Evolutionary conservation across 1,140 invertebrate genomes (phyloP).

Genomic region (Dreissena rostriformis): DNA sequence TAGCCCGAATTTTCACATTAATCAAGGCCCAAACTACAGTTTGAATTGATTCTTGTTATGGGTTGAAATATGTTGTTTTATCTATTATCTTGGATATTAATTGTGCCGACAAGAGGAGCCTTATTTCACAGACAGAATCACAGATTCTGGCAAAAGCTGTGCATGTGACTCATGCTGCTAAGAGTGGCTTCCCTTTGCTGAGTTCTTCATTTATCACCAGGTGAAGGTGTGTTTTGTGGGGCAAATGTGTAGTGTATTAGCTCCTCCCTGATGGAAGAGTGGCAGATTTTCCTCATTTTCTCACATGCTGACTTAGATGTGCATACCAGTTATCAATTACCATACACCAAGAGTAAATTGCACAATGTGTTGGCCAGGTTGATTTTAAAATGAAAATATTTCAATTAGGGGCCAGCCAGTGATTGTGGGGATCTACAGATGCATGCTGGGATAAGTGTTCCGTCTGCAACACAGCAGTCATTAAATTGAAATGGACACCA

Average conservation of each 20-base stretch:
- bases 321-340: not conserved
- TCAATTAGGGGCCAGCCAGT: not conserved
- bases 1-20: constrained; percentile 8
- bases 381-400: not conserved
- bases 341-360: not conserved
- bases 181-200: not conserved
- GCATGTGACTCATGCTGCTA: not conserved
- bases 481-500: constrained; percentile 61
- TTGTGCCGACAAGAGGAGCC: constrained; percentile 42
- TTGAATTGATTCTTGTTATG: constrained; percentile 24
- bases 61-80: constrained; percentile 41
- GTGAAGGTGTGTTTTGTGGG: not conserved
- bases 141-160: not conserved
- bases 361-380: not conserved
- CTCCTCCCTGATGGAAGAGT: not conserved
- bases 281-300: not conserved
- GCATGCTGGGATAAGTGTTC: not conserved
- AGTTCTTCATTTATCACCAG: not conserved
- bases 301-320: not conserved
- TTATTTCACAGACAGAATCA: constrained; percentile 11
- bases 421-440: not conserved
- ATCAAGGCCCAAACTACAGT: constrained; percentile 5
- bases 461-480: constrained; percentile 9
- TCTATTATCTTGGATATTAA: constrained; percentile 46
- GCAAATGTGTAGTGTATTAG: not conserved